Base-by-base conservation (phyloP, 1,140 invertebrate species). In the Aphaenogaster floridana region DNA sequence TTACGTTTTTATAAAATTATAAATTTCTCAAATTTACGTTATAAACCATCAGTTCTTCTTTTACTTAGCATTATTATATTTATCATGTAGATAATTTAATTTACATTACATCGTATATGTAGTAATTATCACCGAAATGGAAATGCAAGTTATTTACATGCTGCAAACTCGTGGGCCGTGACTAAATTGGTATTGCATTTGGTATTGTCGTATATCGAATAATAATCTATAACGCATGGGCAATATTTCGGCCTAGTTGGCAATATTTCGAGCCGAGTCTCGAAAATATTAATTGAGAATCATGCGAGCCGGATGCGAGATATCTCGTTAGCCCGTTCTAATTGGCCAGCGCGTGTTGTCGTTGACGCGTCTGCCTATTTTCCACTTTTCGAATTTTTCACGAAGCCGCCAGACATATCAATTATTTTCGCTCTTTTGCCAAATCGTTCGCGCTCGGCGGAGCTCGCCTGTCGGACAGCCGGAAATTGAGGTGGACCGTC, bases 231-330 rank as follows among this genome's bases (percentile, higher is more conserved):
- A 74, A 61, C 68, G n/a, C 17, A 3, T 28, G 8, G 45, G 17
- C 61, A 45, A 28, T 76, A 57, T 66, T 79, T 66, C 61, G 42
- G 13, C 4, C 7, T 45, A 59, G 39, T 76, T 45, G 8, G 54
- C n/a, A 76, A 28, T 76, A 52, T 80, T 68, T 52, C 34, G 34
- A 28, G n/a, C 0, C 2, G 54, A 48, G 13, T 48, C 7, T n/a
- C 54, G 39, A 83, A 83, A 76, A 84, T 76, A 84, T 84, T 84
- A 84, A 74, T 84, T 74, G 42, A 84, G 34, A 74, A 83, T 54
- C 66, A 34, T 45, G 21, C 21, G 66, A 69, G 17, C 9, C 42
- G 59, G 9, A 28, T 59, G 28, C 17, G 39, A 28, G 68, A 13
- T 7, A 45, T 72, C 68, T 83, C 68, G 68, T 74, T 48, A 83